These are phyloP conservation scores for Ceuthmochares aereus DNA, from an alignment of 2,113 vertebrate genomes.

Conservation along the genomic window DNA sequence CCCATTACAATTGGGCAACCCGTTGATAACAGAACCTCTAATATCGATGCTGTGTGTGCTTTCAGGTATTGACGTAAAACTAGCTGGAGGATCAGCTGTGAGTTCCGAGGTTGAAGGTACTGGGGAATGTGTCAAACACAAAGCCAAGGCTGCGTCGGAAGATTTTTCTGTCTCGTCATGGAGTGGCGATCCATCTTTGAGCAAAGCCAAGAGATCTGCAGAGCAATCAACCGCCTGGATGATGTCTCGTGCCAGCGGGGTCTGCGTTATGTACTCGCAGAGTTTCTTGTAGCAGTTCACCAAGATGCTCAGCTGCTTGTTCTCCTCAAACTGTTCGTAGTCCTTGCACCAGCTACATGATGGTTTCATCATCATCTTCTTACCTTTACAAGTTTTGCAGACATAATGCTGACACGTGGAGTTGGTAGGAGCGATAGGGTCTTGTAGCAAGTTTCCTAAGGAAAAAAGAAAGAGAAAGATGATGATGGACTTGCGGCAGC, in stretches of 20 bases:
- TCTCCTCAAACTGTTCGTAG: slow-evolving; percentile 94
- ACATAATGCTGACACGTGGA: slow-evolving; percentile 95
- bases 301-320: slow-evolving; percentile 91
- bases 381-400: slow-evolving; percentile 93
- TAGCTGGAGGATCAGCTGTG: slow-evolving; percentile 68
- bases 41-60: slow-evolving; percentile 72
- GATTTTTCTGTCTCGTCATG: slow-evolving; percentile 81
- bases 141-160: slow-evolving; percentile 79
- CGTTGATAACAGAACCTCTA: slow-evolving; percentile 85
- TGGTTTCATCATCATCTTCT: slow-evolving; percentile 93
- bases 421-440: slow-evolving; percentile 91
- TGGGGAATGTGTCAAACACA: slow-evolving; percentile 86
- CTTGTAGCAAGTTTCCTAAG: slow-evolving; percentile 92
- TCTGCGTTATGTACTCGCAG: slow-evolving; percentile 92
- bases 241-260: slow-evolving; percentile 87
- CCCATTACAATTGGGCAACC: slow-evolving; percentile 91
- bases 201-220: slow-evolving; percentile 89
- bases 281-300: slow-evolving; percentile 95
- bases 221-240: slow-evolving; percentile 87
- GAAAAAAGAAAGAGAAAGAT: slow-evolving; percentile 37
- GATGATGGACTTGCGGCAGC: background rate
- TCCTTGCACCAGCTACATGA: slow-evolving; percentile 96
- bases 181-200: slow-evolving; percentile 88
- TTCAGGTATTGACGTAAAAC: slow-evolving; percentile 75
- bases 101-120: slow-evolving; percentile 84